Percentiles rank a stretch among this genome's conserved stretches.
Evolutionary conservation across 2,113 vertebrate genomes (phyloP).

Genomic region (Micronisus gabar): DNA sequence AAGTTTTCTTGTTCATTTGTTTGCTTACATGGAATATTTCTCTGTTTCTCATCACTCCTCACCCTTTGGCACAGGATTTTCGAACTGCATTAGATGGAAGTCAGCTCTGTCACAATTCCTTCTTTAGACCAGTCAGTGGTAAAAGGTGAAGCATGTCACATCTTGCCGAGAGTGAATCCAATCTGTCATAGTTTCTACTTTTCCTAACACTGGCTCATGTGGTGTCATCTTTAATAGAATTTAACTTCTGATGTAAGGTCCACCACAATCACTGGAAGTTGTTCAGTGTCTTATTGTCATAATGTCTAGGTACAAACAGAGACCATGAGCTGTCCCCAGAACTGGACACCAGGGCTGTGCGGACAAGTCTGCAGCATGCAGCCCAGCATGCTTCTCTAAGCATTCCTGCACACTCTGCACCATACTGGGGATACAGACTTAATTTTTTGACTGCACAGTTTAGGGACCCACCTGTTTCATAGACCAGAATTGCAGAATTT

Average conservation of each 20-base stretch:
- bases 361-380: not conserved
- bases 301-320: not conserved
- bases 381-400: fast-evolving
- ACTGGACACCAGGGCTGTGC: not conserved
- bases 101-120: not conserved
- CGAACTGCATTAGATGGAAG: not conserved
- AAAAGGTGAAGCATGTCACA: not conserved
- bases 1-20: not conserved
- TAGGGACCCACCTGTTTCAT: not conserved
- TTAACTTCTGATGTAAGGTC: not conserved
- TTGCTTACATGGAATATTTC: not conserved
- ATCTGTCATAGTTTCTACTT: not conserved
- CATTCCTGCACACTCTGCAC: not conserved
- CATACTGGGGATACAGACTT: not conserved
- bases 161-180: not conserved
- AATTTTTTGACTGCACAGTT: not conserved
- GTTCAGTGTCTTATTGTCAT: not conserved
- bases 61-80: not conserved
- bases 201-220: not conserved
- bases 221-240: not conserved
- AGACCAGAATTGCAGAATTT: not conserved
- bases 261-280: not conserved
- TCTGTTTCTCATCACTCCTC: not conserved
- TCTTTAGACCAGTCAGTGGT: not conserved
- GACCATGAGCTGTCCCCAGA: not conserved